Evolutionary conservation across 2,888 invertebrate species (phyloP).

Genomic region (Caenorhabditis zanzibari): DNA sequence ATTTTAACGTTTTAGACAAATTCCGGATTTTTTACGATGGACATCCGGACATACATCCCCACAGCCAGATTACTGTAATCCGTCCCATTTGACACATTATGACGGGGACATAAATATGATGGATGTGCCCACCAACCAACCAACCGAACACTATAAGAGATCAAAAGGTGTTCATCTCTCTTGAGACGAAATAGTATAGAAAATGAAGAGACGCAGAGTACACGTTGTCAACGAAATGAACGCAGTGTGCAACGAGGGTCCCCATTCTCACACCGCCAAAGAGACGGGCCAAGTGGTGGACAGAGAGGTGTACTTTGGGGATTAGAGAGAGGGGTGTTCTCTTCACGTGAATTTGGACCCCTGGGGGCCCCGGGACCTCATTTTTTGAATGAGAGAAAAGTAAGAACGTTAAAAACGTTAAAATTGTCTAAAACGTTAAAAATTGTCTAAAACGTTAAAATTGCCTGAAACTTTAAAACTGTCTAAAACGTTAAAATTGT

Average conservation of each 20-base stretch:
- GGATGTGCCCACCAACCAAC: not conserved
- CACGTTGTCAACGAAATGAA: conserved; percentile 21
- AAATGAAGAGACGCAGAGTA: conserved; percentile 8
- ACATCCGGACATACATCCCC: not conserved
- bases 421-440: too few relatives aligned
- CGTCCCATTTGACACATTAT: not conserved
- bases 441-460: too few relatives aligned
- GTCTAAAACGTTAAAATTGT: too few relatives aligned
- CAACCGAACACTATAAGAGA: conserved; percentile 12
- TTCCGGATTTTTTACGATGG: not conserved
- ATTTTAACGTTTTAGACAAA: too few relatives aligned
- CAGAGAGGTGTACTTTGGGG: not conserved
- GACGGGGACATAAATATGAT: not conserved
- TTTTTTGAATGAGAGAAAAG: not conserved
- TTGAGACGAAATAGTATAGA: not conserved
- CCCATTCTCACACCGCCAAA: too few relatives aligned
- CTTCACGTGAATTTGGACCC: not conserved
- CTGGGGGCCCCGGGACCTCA: not conserved
- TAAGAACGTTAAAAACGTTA: too few relatives aligned
- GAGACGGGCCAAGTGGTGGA: not conserved
- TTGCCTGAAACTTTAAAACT: too few relatives aligned
- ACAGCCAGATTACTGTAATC: not conserved
- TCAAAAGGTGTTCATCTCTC: not conserved
- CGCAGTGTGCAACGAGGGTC: conserved; percentile 2
- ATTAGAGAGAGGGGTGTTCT: not conserved